These are phyloP conservation scores for Carassius gibelio DNA, from an alignment of 2,113 vertebrate genomes.

Conservation along the genomic window DNA sequence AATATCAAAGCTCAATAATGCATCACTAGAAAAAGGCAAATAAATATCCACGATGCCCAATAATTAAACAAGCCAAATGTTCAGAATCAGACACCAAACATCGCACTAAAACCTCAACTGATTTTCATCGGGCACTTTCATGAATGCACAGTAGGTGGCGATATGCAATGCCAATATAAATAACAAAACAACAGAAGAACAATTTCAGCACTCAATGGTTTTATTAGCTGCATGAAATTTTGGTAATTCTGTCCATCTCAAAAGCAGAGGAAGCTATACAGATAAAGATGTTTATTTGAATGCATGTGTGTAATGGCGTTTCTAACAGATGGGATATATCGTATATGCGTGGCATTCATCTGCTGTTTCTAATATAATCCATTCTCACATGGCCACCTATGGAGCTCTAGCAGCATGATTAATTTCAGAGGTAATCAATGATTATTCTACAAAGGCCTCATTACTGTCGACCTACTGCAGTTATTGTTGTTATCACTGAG, in stretches of 20 bases:
- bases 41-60: no score
- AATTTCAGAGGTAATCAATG: conserved; percentile 31
- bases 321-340: not conserved
- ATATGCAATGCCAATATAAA: no score
- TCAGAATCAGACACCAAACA: no score
- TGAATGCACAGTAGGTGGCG: not conserved
- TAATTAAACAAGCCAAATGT: no score
- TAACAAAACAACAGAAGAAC: not conserved
- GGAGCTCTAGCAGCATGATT: conserved; percentile 24
- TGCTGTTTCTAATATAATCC: not conserved
- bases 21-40: no score
- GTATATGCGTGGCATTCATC: not conserved
- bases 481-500: conserved; percentile 36
- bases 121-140: not conserved
- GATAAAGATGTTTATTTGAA: not conserved
- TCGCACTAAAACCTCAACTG: no score
- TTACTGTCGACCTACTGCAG: conserved; percentile 45
- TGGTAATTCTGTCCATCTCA: not conserved
- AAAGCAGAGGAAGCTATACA: not conserved
- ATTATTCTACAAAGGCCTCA: conserved; percentile 35
- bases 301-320: not conserved
- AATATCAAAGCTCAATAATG: no score
- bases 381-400: not conserved
- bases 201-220: not conserved
- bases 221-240: not conserved